Conservation (phyloP, 2,888 invertebrate species). For the Harmothoe impar region DNA sequence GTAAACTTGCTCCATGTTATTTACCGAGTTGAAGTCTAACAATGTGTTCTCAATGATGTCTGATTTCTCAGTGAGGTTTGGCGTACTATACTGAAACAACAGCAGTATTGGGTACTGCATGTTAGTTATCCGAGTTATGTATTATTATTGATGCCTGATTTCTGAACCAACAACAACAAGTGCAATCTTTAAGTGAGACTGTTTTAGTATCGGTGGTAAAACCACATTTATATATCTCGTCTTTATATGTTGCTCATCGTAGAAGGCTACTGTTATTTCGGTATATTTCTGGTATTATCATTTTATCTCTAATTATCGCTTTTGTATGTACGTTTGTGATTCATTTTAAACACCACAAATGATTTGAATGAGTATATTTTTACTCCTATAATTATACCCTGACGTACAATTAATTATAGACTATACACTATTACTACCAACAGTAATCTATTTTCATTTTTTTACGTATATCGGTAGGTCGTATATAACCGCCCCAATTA, state of each 20-base stretch:
- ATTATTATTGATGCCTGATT: not conserved
- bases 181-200: slow-evolving; percentile 28
- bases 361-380: not conserved
- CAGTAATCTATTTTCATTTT: not conserved
- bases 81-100: not conserved
- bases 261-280: slow-evolving; percentile 38
- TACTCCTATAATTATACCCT: not conserved
- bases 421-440: slow-evolving; percentile 1
- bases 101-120: not conserved
- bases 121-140: not conserved
- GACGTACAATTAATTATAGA: not conserved
- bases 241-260: slow-evolving; percentile 14
- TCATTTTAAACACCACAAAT: not conserved
- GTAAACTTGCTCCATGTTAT: too few species aligned
- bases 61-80: too few species aligned
- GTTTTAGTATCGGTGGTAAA: not conserved
- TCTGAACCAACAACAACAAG: slow-evolving; percentile 13
- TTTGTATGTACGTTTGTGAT: not conserved
- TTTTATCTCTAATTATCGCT: slow-evolving; percentile 8
- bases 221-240: slow-evolving; percentile 30
- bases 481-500: slow-evolving; percentile 4
- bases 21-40: too few species aligned
- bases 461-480: not conserved
- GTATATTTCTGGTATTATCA: slow-evolving; percentile 35
- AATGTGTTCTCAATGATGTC: too few species aligned